phyloP scores from a whole-genome alignment of 2,113 vertebrate species.

The Probosciger aterrimus region DNA sequence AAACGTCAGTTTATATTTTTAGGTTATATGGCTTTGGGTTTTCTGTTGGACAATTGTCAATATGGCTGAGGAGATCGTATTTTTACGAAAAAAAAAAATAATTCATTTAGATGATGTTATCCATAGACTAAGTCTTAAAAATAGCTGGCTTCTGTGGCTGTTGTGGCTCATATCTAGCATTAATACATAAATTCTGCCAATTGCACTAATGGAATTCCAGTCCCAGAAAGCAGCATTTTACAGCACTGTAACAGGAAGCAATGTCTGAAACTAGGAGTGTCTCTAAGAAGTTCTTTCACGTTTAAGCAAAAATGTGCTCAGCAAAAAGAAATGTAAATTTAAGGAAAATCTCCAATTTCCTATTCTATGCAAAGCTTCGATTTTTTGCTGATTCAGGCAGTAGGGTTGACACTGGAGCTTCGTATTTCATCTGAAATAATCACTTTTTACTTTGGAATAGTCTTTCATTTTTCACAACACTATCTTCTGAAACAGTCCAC shows the following conservation, averaged over 20 bases:
- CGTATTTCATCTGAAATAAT: constrained; percentile 80
- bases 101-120: neutral
- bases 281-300: constrained; percentile 74
- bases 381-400: constrained; percentile 80
- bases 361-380: constrained; percentile 76
- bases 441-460: constrained; percentile 77
- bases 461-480: constrained; percentile 77
- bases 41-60: neutral
- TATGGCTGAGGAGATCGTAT: neutral
- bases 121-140: neutral
- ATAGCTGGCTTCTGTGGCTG: neutral
- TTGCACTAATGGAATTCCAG: constrained; percentile 65
- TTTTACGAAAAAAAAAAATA: neutral
- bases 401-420: constrained; percentile 76
- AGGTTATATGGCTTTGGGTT: neutral
- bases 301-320: constrained; percentile 77
- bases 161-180: constrained; percentile 5
- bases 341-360: constrained; percentile 78
- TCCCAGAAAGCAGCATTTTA: constrained; percentile 57
- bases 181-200: constrained; percentile 10
- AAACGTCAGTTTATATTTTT: neutral
- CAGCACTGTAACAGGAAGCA: constrained; percentile 45
- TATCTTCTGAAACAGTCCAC: constrained; percentile 79
- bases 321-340: constrained; percentile 82
- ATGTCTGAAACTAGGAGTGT: constrained; percentile 70